Evolutionary conservation across 1,140 invertebrate genomes (phyloP).

Genomic region (Lordiphosa clarofinis): DNA sequence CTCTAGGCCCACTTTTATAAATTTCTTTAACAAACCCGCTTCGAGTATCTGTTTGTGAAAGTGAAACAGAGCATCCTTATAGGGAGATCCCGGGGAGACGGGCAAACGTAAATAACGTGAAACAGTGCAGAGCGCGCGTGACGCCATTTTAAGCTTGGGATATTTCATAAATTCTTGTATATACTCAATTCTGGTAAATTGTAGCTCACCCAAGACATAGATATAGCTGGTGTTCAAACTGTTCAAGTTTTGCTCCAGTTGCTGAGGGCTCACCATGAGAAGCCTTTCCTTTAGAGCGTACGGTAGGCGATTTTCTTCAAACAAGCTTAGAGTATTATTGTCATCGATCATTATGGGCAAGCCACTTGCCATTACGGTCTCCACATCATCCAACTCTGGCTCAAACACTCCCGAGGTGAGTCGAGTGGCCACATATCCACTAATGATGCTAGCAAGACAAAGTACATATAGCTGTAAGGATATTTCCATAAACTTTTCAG

Average conservation of each 20-base stretch:
- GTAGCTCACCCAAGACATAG: neutral
- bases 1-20: no score
- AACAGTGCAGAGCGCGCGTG: slow-evolving; percentile 2
- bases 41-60: neutral
- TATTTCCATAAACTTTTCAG: slow-evolving; percentile 11
- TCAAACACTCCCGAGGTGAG: slow-evolving; percentile 9
- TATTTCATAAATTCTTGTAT: slow-evolving; percentile 11
- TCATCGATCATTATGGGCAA: slow-evolving; percentile 22
- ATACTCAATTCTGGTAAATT: neutral
- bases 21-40: neutral
- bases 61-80: neutral
- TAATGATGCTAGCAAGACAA: neutral
- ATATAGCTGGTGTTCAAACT: slow-evolving; percentile 16
- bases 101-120: neutral
- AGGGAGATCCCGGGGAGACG: neutral
- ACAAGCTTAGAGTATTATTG: neutral
- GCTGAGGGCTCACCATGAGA: neutral
- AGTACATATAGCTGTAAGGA: neutral
- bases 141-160: slow-evolving; percentile 1
- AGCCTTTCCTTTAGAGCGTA: slow-evolving; percentile 2
- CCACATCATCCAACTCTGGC: slow-evolving; percentile 8
- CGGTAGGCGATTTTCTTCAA: slow-evolving; percentile 12
- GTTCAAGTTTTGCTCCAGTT: neutral
- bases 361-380: slow-evolving; percentile 12
- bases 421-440: neutral